phyloP scores from a whole-genome alignment of 2,113 vertebrate species.

The Platycercus adscitus region DNA sequence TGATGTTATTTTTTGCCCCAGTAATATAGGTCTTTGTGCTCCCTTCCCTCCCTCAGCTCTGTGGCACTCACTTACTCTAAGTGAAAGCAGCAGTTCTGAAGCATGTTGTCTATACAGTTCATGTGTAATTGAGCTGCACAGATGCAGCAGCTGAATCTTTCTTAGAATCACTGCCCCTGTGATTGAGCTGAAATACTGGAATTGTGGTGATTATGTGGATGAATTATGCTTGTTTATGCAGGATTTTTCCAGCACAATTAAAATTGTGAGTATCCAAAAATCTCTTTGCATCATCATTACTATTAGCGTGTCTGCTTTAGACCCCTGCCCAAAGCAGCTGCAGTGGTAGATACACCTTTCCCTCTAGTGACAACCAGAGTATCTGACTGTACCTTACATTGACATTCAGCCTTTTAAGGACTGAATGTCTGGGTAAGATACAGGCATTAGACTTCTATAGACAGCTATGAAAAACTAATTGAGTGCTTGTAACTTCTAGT shows the following conservation, averaged over 20 bases:
- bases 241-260: not conserved
- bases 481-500: not conserved
- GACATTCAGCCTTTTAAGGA: not conserved
- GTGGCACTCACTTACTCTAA: not conserved
- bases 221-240: not conserved
- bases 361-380: not conserved
- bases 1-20: not conserved
- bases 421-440: not conserved
- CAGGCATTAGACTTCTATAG: not conserved
- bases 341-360: not conserved
- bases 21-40: fast-evolving
- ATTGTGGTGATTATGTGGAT: not conserved
- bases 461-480: not conserved
- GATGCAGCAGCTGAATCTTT: not conserved
- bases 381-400: not conserved
- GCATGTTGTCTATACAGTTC: not conserved
- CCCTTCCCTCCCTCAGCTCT: not conserved
- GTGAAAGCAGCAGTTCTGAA: not conserved
- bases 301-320: not conserved
- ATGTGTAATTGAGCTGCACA: not conserved
- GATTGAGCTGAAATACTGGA: not conserved
- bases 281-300: fast-evolving
- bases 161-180: not conserved
- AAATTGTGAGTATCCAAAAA: not conserved
- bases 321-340: not conserved